phyloP scores from a whole-genome alignment of 2,113 vertebrate species.

The Oryzias melastigma region DNA sequence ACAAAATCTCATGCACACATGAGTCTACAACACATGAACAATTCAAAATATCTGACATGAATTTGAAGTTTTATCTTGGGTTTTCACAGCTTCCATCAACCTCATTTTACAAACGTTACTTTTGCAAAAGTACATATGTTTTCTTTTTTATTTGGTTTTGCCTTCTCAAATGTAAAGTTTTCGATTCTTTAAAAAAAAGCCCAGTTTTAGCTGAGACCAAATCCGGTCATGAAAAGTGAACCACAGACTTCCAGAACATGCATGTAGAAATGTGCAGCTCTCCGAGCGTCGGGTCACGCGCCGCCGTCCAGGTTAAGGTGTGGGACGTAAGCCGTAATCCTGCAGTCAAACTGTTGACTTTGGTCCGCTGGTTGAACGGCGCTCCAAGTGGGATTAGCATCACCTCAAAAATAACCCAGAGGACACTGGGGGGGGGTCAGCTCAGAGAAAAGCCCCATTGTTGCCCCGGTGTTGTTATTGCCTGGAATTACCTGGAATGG shows the following conservation, averaged over 20 bases:
- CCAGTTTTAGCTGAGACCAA: too few species aligned
- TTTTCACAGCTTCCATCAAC: too few species aligned
- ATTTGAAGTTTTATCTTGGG: too few species aligned
- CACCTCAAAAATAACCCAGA: constrained; percentile 57
- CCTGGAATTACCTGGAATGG: constrained; percentile 61
- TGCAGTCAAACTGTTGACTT: constrained; percentile 35
- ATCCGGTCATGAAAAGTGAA: too few species aligned
- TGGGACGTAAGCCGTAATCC: constrained; percentile 40
- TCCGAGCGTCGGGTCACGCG: constrained; percentile 3
- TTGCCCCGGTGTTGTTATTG: constrained; percentile 65
- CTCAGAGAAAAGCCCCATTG: constrained; percentile 66
- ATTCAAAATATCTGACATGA: too few species aligned
- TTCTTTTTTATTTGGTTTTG: too few species aligned
- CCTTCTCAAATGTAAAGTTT: too few species aligned
- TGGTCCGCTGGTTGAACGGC: constrained; percentile 16
- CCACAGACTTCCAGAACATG: not conserved
- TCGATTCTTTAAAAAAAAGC: too few species aligned
- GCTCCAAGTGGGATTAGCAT: constrained; percentile 56
- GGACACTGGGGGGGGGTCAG: constrained; percentile 52
- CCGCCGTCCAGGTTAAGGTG: constrained; percentile 4
- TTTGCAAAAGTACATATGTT: too few species aligned
- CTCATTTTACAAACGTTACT: too few species aligned
- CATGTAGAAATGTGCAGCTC: not conserved
- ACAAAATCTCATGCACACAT: too few species aligned
- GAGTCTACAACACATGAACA: too few species aligned